Percentiles rank a stretch among this genome's conserved stretches.
Evolutionary conservation across 2,888 invertebrate genomes (phyloP).

Genomic region (Patella ulyssiponensis): DNA sequence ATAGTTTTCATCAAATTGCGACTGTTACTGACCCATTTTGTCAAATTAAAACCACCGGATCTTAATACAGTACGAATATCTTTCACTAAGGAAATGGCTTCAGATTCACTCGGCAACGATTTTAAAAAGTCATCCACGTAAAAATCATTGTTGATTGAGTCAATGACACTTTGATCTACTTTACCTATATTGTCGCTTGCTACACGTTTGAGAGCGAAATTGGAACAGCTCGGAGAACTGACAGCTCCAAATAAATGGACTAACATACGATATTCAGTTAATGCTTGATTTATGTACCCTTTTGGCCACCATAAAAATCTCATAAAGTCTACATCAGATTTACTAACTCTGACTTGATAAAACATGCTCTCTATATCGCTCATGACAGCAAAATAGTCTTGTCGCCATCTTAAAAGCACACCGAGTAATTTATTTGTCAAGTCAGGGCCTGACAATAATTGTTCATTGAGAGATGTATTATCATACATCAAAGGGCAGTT

Average conservation of each 20-base stretch:
- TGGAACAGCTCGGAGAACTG: conserved; percentile 24
- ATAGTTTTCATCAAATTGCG: conserved; percentile 36
- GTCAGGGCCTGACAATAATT: conserved; percentile 32
- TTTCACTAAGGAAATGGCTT: conserved; percentile 7
- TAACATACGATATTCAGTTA: conserved; percentile 22
- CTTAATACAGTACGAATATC: not conserved
- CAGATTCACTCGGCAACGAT: conserved; percentile 10
- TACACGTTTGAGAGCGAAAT: conserved; percentile 16
- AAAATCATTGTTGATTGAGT: conserved; percentile 25
- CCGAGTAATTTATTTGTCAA: conserved; percentile 31
- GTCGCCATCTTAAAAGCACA: conserved; percentile 34
- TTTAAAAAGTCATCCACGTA: conserved; percentile 33
- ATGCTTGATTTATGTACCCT: not conserved
- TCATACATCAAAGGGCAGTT: conserved; percentile 34
- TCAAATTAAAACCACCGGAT: conserved; percentile 34
- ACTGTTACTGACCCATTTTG: conserved; percentile 40
- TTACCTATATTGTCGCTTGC: not conserved
- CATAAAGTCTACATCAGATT: conserved; percentile 24
- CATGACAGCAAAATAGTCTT: conserved; percentile 29
- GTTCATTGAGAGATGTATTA: conserved; percentile 31
- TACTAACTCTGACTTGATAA: conserved; percentile 29
- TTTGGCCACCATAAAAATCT: conserved; percentile 32
- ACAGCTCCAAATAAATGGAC: conserved; percentile 25
- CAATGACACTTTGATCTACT: not conserved
- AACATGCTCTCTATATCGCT: conserved; percentile 38